Evolutionary conservation across 2,113 vertebrate genomes (phyloP), one percentile per base, ranked within the genome.

Genomic region (Tautogolabrus adspersus): DNA sequence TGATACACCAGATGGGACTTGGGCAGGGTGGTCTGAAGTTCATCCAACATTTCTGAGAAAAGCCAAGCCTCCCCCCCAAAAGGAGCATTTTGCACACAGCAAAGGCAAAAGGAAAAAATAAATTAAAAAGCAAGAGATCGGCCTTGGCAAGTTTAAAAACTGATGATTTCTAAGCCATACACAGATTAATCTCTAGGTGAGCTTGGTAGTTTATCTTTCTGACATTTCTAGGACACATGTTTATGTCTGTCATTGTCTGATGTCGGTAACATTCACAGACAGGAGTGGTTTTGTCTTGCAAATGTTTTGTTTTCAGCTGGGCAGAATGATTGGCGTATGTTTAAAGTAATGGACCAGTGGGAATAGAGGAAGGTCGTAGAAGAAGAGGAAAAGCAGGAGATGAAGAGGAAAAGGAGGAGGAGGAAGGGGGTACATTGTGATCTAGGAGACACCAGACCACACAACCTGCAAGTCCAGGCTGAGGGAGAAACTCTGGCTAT

Each of bases 301-400:
- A 71, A 82, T 82, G 62, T 84, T 91, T 93, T 92, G 88, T 93
- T 92, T 94, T 88, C 89, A 91, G 91, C 93, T 93, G 89, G 91
- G 59, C 73, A 82, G 85, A 93, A 92, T 94, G 93, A 94, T 89
- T 94, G 93, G 84, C 93, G 93, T 94, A 89, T 79, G 76, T 93
- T 91, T 86, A 84, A 89, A 92, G 89, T 92, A 91, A 94, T 91
- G 91, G 90, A 88, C 87, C 91, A 69, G 80, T 84, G 92, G 92
- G 91, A 93, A 90, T 89, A 89, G 70, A 75, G 77, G 76, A 80
- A 77, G 78, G 73, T 81, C 3, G 49, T 34, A 85, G 77, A 66
- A 75, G 37, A 64, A 21, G 70, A 56, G 52, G 68, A 67, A 74
- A 59, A 18, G 68, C 10, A 15, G 26, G 54, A 38, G 30, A 30